phyloP scores from a whole-genome alignment of 2,113 vertebrate genomes.

The Mustelus asterias region DNA sequence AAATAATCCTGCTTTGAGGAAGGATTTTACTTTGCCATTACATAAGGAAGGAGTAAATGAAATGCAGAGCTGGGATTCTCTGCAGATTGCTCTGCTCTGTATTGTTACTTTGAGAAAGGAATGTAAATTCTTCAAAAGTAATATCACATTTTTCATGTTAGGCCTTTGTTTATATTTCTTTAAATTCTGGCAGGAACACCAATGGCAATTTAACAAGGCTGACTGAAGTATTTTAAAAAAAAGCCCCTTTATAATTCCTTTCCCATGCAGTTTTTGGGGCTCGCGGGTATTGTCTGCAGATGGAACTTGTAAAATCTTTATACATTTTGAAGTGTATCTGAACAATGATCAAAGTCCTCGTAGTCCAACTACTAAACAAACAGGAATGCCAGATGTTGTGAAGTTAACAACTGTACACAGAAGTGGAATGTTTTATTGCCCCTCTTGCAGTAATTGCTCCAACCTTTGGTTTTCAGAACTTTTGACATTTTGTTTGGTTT shows the following conservation, averaged over 20 bases:
- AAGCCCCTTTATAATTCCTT: not conserved
- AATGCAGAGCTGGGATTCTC: not conserved
- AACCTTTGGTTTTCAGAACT: slow-evolving; percentile 19
- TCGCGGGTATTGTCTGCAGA: not conserved
- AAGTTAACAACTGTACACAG: slow-evolving; percentile 12
- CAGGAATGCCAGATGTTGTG: slow-evolving; percentile 28
- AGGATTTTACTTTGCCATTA: not conserved
- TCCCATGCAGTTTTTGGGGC: slow-evolving; percentile 11
- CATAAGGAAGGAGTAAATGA: not conserved
- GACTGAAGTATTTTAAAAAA: not conserved
- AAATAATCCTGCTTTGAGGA: not conserved
- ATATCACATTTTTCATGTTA: not conserved
- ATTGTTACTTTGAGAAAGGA: not conserved
- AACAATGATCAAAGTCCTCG: slow-evolving; percentile 10
- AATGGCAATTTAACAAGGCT: slow-evolving; percentile 7
- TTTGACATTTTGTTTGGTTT: not conserved
- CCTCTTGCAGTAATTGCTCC: slow-evolving; percentile 17
- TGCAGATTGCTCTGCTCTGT: not conserved
- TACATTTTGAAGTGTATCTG: slow-evolving; percentile 14
- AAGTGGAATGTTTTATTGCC: not conserved
- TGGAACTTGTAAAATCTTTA: slow-evolving; percentile 31
- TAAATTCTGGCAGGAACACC: not conserved
- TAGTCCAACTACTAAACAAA: slow-evolving; percentile 22
- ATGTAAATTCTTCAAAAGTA: not conserved
- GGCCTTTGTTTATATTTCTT: not conserved